Evolutionary conservation across 2,797 vertebrate genomes (phyloP).

Genomic region (Dendrocincla fuliginosa): DNA sequence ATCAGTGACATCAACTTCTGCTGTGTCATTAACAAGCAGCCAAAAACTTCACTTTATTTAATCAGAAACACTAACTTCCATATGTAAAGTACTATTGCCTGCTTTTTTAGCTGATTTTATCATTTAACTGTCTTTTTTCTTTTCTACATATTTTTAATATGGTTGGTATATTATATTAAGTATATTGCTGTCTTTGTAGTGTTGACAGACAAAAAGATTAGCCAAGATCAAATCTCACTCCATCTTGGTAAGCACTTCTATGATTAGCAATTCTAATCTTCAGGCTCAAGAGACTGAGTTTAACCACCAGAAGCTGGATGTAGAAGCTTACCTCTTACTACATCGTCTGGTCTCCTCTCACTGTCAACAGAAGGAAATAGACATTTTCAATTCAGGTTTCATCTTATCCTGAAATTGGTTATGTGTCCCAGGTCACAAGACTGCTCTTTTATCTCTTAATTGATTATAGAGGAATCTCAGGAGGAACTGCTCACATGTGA

Average conservation of each 20-base stretch:
- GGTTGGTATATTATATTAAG: not conserved
- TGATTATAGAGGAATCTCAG: not conserved
- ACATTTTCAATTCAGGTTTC: not conserved
- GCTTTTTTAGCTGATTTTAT: not conserved
- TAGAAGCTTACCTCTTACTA: not conserved
- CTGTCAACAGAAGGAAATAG: not conserved
- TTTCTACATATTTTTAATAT: not conserved
- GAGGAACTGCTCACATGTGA: not conserved
- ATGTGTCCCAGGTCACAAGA: not conserved
- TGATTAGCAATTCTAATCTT: not conserved
- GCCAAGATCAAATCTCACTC: not conserved
- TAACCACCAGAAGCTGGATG: not conserved
- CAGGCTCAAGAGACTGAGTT: not conserved
- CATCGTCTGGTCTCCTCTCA: not conserved
- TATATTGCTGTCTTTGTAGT: not conserved
- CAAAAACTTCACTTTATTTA: not conserved
- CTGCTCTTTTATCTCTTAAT: not conserved
- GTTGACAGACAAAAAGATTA: not conserved
- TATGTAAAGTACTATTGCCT: not conserved
- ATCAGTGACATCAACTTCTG: not conserved
- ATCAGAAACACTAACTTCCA: not conserved
- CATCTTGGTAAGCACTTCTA: not conserved
- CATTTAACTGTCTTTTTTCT: not conserved
- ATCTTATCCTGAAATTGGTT: not conserved
- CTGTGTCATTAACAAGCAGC: not conserved